Evolutionary conservation across 2,888 invertebrate genomes (phyloP).

Genomic region (Leptothorax acervorum): DNA sequence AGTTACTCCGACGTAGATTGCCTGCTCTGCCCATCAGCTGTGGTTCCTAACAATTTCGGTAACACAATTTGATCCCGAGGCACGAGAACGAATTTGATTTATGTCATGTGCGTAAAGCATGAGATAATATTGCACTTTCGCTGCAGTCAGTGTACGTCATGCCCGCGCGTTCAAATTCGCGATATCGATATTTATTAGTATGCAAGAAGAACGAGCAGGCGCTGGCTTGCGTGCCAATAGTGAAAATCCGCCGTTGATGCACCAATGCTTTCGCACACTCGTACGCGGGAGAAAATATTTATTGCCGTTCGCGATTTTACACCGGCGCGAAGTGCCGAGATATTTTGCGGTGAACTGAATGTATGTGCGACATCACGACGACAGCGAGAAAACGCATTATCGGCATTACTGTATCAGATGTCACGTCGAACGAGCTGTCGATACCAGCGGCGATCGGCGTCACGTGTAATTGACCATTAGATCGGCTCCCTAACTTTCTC

Average conservation of each 20-base stretch:
- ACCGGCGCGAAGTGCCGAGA: background rate
- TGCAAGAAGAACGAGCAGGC: background rate
- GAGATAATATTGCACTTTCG: slow-evolving; percentile 41
- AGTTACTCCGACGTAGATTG: background rate
- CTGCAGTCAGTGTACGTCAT: slow-evolving; percentile 1
- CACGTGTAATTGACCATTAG: slow-evolving; percentile 50
- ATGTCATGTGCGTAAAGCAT: slow-evolving; percentile 30
- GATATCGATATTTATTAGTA: slow-evolving; percentile 17
- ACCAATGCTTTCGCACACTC: background rate
- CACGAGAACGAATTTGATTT: slow-evolving; percentile 35
- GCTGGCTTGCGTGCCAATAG: background rate
- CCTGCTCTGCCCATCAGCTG: background rate
- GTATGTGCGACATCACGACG: slow-evolving; percentile 7
- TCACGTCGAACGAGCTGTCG: slow-evolving; percentile 64
- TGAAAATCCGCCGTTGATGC: slow-evolving; percentile 20
- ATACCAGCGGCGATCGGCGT: slow-evolving; percentile 57
- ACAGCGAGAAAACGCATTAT: slow-evolving; percentile 34
- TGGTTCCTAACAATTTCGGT: slow-evolving; percentile 43
- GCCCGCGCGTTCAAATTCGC: slow-evolving; percentile 15
- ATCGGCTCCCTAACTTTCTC: slow-evolving; percentile 49
- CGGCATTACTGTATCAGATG: slow-evolving; percentile 20
- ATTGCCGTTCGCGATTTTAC: slow-evolving; percentile 18
- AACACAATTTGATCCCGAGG: slow-evolving; percentile 16
- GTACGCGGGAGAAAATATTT: slow-evolving; percentile 6
- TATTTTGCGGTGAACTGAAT: background rate